Conservation (phyloP, 2,113 vertebrate species). For the Pomatorhinus ruficollis region DNA sequence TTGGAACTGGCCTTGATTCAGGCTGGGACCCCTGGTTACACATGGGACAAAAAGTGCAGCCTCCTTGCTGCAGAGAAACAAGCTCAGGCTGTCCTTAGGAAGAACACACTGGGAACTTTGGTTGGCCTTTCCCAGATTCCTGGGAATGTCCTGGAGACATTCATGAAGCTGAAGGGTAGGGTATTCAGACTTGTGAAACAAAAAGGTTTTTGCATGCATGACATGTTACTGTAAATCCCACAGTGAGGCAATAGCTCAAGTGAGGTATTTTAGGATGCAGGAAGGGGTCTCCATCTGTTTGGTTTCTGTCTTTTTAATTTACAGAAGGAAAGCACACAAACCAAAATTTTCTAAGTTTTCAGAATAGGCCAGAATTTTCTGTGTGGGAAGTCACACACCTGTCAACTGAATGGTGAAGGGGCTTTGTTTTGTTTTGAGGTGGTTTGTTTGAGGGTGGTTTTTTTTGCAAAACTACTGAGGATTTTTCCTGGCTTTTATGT, state of each 20-base stretch:
- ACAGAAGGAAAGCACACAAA: background rate
- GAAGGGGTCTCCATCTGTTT: background rate
- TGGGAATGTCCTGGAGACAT: background rate
- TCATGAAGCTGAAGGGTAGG: background rate
- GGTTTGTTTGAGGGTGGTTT: rapidly evolving
- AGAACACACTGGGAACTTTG: background rate
- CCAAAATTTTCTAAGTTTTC: background rate
- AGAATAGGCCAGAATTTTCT: background rate
- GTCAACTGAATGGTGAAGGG: background rate
- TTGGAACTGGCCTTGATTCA: background rate
- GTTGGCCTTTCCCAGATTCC: background rate
- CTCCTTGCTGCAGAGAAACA: background rate
- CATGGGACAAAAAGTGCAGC: background rate
- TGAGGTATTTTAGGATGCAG: background rate
- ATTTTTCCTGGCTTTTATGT: background rate
- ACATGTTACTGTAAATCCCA: background rate
- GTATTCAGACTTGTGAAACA: background rate
- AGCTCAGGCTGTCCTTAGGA: background rate
- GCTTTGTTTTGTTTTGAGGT: background rate
- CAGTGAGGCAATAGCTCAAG: background rate
- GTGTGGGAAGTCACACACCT: background rate
- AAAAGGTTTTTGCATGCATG: background rate
- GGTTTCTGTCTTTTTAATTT: background rate
- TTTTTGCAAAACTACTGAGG: background rate
- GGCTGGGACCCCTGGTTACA: background rate